phyloP scores from a whole-genome alignment of 2,797 vertebrate species.

The Petrocephalus schoutedeni region DNA sequence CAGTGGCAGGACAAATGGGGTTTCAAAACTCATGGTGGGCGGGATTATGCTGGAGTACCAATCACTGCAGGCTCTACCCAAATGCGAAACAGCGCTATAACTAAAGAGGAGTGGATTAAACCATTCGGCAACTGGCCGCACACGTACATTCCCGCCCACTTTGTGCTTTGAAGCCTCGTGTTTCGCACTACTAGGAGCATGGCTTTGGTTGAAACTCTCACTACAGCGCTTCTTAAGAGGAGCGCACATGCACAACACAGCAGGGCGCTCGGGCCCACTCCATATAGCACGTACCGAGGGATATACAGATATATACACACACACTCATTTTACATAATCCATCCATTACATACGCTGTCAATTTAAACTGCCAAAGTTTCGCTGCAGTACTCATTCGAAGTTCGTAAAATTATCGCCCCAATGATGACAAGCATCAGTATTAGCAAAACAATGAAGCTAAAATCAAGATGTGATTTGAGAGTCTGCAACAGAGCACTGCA shows the following conservation, averaged over 20 bases:
- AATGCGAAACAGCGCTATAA: neutral
- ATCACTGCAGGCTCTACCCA: neutral
- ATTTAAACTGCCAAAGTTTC: neutral
- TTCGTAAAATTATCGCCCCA: neutral
- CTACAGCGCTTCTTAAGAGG: neutral
- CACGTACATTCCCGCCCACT: neutral
- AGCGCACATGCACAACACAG: neutral
- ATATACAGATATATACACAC: slow-evolving; percentile 3
- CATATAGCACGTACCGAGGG: neutral
- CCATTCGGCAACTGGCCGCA: neutral
- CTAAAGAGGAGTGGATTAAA: neutral
- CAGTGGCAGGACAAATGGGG: neutral
- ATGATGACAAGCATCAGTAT: neutral
- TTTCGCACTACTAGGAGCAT: neutral
- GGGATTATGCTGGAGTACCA: neutral
- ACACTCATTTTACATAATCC: neutral
- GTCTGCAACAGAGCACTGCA: neutral
- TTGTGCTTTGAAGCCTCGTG: neutral
- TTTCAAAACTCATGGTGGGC: neutral
- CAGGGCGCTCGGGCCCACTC: neutral
- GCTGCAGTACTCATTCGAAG: neutral
- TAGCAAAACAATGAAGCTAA: neutral
- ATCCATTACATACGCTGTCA: neutral
- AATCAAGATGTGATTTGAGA: neutral
- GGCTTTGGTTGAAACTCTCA: neutral